phyloP scores from a whole-genome alignment of 2,888 invertebrate genomes.

The Slavum lentiscoides region DNA sequence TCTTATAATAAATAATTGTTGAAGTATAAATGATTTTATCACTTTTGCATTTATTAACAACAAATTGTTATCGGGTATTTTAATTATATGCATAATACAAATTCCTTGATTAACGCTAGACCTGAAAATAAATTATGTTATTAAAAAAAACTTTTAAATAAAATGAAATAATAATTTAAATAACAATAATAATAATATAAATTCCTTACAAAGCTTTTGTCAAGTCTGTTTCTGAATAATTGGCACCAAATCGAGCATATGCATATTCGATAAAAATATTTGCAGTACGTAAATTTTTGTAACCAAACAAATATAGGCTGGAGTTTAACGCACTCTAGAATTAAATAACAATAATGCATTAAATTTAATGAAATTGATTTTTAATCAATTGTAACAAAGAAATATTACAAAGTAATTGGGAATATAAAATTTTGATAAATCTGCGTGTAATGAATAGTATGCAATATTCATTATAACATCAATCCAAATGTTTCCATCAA shows the following conservation, averaged over 20 bases:
- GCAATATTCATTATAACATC: slow-evolving; percentile 34
- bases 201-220: slow-evolving; percentile 69
- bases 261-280: slow-evolving; percentile 89
- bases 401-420: slow-evolving; percentile 7
- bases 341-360: neutral
- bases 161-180: neutral
- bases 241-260: slow-evolving; percentile 90
- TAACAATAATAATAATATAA: neutral
- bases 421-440: neutral
- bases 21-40: slow-evolving; percentile 87
- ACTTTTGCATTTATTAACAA: slow-evolving; percentile 86
- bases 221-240: slow-evolving; percentile 80
- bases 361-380: neutral
- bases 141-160: neutral
- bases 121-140: slow-evolving; percentile 60
- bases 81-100: slow-evolving; percentile 74
- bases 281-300: slow-evolving; percentile 78
- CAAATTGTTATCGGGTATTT: slow-evolving; percentile 76
- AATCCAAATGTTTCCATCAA: slow-evolving; percentile 1
- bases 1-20: slow-evolving; percentile 80
- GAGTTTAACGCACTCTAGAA: slow-evolving; percentile 17
- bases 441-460: neutral
- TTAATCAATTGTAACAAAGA: neutral
- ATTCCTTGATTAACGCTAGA: slow-evolving; percentile 83
- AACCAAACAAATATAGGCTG: slow-evolving; percentile 30